Evolutionary conservation across 2,797 vertebrate genomes (phyloP), one percentile per base, ranked within the genome.

Genomic region (Brotula barbata): DNA sequence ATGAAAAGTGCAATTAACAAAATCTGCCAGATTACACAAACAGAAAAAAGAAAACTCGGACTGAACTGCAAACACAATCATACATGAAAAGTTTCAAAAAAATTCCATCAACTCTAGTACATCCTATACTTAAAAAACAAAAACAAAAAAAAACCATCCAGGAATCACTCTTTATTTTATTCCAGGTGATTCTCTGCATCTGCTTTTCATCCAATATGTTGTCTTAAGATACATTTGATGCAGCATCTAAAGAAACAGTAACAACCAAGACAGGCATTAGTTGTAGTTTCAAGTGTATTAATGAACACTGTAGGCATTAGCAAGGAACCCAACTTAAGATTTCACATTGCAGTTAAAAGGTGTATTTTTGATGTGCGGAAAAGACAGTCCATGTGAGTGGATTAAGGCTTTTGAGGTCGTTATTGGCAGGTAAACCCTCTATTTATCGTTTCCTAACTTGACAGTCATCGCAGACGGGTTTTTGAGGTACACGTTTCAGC

Each of bases 361-460:
- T 7, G 15, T 58, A 15, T 63, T 49, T 40, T 40, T 46, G 46
- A 66, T 51, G 44, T 68, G 72, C 69, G 59, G 52, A 80, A 73
- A 68, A 80, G 13, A 15, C 44, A 43, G 58, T 55, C 31, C 16
- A 33, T 44, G 16, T 80, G 71, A 41, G 52, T 75, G 75, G 17
- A 62, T 88, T 89, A 91, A 90, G 86, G 89, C 88, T 82, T 80
- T 48, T 68, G 76, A 82, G 82, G 82, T 73, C 57, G 53, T 68
- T 68, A 52, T 34, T 81, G 63, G 64, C 68, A 79, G 64, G 69
- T 49, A 56, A 72, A 80, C 49, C 77, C 78, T 74, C 64, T 77
- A 71, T 71, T 34, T 54, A 34, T 60, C 12, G 28, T 66, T 57
- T 46, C n/a, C 16, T 57, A 54, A 59, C 47, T 48, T 45, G 45